Evolutionary conservation across 1,140 invertebrate genomes (phyloP), one percentile per base, ranked within the genome.

Genomic region (Zaprionus tsacasi): DNA sequence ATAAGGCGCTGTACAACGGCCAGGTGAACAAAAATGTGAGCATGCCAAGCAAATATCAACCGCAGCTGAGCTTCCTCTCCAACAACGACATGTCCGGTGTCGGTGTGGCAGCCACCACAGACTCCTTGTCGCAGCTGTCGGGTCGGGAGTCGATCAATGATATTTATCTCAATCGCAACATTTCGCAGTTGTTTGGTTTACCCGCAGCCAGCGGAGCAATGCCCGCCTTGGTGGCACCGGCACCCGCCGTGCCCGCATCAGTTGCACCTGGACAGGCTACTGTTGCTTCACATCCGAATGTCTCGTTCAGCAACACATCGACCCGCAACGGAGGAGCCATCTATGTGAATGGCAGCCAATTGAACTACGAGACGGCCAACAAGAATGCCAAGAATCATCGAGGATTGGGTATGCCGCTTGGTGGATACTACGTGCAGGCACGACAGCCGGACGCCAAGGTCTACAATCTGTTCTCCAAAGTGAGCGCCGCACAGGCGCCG

Each of bases 381-480:
- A 90, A 82, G 52, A 89, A 89, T 73, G 81, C 81, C 75, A 89
- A 79, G 40, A 88, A 89, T 35, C 78, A 70, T 57, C 61, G 70
- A 45, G 60, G 70, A 6, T 57, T 61, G 52, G 74, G 54, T 54
- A 57, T 59, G n/a, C 21, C 68, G 33, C 33, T 35, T 45, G 56
- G 75, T 1, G 91, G 91, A 1, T 92, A 91, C 59, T 92, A 92
- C 43, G 71, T 91, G 4, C 86, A 86, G 36, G 61, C 86, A 15
- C 88, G 90, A 8, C 85, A 75, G 0, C 71, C 83, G 21, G 91
- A 92, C 33, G 76, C 73, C 50, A 91, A 91, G 60, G 91, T 92
- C 10, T 92, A 92, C 57, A 92, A 92, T 54, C 78, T 92, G 58
- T 92, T 92, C 75, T 92, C 91, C 65, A 92, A 92, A 43, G 90